These are phyloP conservation scores for Drosophila hydei DNA, from an alignment of 1,140 invertebrate species.

Conservation along the genomic window DNA sequence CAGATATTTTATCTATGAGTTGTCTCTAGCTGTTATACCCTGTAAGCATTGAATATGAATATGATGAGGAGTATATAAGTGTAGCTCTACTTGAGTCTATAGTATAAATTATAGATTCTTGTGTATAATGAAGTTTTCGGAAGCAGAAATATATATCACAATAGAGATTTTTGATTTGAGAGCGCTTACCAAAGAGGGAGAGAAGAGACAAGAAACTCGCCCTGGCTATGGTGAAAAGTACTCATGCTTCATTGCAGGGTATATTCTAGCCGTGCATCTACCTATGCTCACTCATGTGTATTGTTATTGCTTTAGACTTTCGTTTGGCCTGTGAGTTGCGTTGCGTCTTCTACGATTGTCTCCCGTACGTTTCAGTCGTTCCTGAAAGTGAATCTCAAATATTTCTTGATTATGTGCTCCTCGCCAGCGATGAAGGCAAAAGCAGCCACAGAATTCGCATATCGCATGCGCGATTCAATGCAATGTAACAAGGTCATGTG, in stretches of 20 bases:
- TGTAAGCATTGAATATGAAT: neutral
- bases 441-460: constrained; percentile 45
- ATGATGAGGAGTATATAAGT: neutral
- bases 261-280: constrained; percentile 7
- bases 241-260: neutral
- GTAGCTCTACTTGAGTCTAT: no score
- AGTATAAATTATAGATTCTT: no score
- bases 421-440: constrained; percentile 34
- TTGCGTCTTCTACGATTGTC: constrained; percentile 15
- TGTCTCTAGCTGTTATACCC: constrained; percentile 38
- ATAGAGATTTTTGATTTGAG: no score
- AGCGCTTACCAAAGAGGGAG: no score
- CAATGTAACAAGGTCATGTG: constrained; percentile 74
- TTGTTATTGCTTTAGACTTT: constrained; percentile 53
- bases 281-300: constrained; percentile 12
- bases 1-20: constrained; percentile 72
- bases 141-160: no score
- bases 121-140: no score
- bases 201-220: no score
- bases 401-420: constrained; percentile 65
- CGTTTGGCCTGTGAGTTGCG: constrained; percentile 38
- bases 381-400: constrained; percentile 76
- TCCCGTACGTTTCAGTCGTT: constrained; percentile 21
- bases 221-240: no score
- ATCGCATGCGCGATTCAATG: constrained; percentile 50